Evolutionary conservation across 2,797 vertebrate species (phyloP).

Genomic region (Amblyopsis hoosieri): DNA sequence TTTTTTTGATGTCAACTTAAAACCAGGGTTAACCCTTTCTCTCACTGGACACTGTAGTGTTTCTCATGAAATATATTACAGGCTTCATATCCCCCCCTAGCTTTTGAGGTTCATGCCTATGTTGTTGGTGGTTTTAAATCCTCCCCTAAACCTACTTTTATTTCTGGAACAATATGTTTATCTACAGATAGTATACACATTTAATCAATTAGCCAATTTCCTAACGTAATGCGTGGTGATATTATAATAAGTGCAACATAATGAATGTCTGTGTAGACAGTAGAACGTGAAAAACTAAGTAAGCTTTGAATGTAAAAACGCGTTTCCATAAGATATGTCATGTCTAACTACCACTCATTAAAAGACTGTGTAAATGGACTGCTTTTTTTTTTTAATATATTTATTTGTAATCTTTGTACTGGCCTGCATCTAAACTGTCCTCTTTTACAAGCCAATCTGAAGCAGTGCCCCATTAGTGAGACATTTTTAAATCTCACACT

Average conservation of each 20-base stretch:
- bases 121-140: neutral
- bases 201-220: too few relatives aligned
- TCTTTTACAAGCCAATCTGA: slow-evolving; percentile 23
- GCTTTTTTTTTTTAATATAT: too few relatives aligned
- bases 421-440: slow-evolving; percentile 24
- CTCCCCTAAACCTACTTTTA: too few relatives aligned
- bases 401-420: slow-evolving; percentile 7
- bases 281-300: neutral
- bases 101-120: neutral
- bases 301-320: neutral
- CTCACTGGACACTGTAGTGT: neutral
- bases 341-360: slow-evolving; percentile 4
- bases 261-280: too few relatives aligned
- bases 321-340: neutral
- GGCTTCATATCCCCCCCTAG: too few relatives aligned
- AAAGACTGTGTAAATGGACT: neutral
- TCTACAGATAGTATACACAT: too few relatives aligned
- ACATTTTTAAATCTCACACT: slow-evolving; percentile 28
- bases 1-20: too few relatives aligned
- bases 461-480: slow-evolving; percentile 27
- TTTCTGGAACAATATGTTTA: too few relatives aligned
- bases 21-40: too few relatives aligned
- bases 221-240: too few relatives aligned
- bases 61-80: neutral
- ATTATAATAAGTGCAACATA: too few relatives aligned